These are phyloP conservation scores for Poecilobothrus nobilitatus DNA, from an alignment of 2,888 invertebrate genomes.

Conservation along the genomic window DNA sequence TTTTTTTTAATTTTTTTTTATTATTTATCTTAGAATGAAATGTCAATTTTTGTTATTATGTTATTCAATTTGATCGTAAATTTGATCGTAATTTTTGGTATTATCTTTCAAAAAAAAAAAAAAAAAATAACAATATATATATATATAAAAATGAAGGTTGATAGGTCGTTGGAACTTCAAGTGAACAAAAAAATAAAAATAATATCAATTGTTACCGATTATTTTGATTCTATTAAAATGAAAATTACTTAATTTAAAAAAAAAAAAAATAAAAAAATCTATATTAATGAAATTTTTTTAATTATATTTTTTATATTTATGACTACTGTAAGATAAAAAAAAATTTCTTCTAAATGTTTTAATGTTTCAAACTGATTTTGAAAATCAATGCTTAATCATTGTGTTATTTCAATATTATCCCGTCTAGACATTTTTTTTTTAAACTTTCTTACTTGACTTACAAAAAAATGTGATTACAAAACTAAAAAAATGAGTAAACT, in stretches of 20 bases:
- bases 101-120: neutral
- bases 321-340: no score
- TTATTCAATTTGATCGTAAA: neutral
- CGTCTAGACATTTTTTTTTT: no score
- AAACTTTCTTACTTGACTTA: no score
- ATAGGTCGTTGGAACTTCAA: constrained; percentile 4
- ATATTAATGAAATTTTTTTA: no score
- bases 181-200: neutral
- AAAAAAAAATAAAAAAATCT: neutral
- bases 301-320: no score
- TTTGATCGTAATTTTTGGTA: neutral
- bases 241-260: neutral
- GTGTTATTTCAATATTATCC: no score
- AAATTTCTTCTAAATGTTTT: no score
- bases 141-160: neutral
- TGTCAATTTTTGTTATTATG: neutral
- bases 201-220: neutral
- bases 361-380: no score
- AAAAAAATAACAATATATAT: neutral
- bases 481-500: no score
- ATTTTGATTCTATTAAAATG: neutral
- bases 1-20: neutral
- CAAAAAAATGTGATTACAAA: no score
- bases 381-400: no score
- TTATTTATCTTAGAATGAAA: neutral